Evolutionary conservation across 2,797 vertebrate species (phyloP).

Genomic region (Macrochelys suwanniensis): DNA sequence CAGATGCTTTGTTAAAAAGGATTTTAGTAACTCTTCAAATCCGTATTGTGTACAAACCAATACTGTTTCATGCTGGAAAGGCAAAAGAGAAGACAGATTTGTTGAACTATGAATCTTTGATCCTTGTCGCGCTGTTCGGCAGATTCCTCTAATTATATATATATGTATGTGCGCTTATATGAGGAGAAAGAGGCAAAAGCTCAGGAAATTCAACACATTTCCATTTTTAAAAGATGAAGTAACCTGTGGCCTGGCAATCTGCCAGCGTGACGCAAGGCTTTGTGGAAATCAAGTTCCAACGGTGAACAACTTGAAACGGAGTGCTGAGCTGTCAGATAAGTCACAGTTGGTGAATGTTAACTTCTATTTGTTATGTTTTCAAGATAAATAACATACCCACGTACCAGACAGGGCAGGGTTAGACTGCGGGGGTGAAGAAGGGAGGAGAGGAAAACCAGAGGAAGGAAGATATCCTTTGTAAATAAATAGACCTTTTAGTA

Average conservation of each 20-base stretch:
- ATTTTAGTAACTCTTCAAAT: conserved; percentile 12
- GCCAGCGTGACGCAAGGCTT: conserved; percentile 31
- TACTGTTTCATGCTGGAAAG: conserved; percentile 23
- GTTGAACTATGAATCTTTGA: not conserved
- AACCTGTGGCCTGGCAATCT: conserved; percentile 43
- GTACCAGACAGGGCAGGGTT: conserved; percentile 72
- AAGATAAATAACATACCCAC: conserved; percentile 65
- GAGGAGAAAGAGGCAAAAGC: conserved; percentile 16
- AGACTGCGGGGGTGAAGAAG: conserved; percentile 71
- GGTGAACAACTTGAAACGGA: conserved; percentile 2
- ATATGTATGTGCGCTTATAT: not conserved
- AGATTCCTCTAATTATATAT: not conserved
- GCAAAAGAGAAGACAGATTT: not conserved
- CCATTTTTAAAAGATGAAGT: conserved; percentile 37
- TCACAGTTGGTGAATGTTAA: conserved; percentile 59
- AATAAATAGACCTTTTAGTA: conserved; percentile 69
- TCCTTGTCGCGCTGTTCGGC: not conserved
- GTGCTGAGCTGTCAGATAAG: conserved; percentile 65
- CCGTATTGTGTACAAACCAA: not conserved
- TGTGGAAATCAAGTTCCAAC: conserved; percentile 41
- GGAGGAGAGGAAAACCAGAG: conserved; percentile 69
- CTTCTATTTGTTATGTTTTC: conserved; percentile 65
- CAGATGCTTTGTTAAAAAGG: conserved; percentile 6
- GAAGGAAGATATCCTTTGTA: conserved; percentile 73
- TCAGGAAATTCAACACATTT: not conserved